Base-by-base conservation (phyloP, 2,113 vertebrate species). In the Anoplopoma fimbria region DNA sequence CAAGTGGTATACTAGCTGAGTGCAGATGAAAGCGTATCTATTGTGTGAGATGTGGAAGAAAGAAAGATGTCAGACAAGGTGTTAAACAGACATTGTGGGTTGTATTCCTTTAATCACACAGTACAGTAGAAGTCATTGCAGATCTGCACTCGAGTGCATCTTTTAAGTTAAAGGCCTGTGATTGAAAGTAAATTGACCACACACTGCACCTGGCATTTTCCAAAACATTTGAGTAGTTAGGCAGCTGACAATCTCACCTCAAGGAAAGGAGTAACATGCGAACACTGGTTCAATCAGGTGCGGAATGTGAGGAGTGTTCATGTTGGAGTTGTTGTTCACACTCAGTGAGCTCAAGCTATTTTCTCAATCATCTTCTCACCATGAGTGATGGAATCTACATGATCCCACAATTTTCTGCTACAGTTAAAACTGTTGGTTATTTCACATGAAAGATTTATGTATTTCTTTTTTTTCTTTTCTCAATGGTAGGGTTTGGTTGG, bases 221-320 rank as follows among this genome's bases (percentile, higher is more conserved):
- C 64, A 78, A 61, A 83, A 83, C 63, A 57, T 75, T 72, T 29
- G 60, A 40, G 71, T 81, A 57, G 40, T 76, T 69, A 42, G 68
- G 33, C 49, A 61, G 71, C 55, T 21, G 23, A 68, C 51, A 73
- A 53, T 79, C 69, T 79, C 49, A 81, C 73, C 60, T 89, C 40
- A 60, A 75, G 81, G 73, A 84, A 82, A 4, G 9, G 34, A 42
- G 34, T 8, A 75, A 87, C 84, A 71, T 83, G 88, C 69, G 84
- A 87, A 83, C 61, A 90, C 84, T 87, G 74, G 88, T 81, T 86
- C 51, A 42, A 61, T 87, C 80, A 76, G 29, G 76, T 72, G 69
- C 14, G 83, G 89, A 90, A 92, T 91, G 84, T 81, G 64, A 77
- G 69, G 69, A 68, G 60, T 73, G 71, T 86, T 87, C 27, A 55